Evolutionary conservation across 2,888 invertebrate genomes (phyloP).

Genomic region (Tetrapedia diversipes): DNA sequence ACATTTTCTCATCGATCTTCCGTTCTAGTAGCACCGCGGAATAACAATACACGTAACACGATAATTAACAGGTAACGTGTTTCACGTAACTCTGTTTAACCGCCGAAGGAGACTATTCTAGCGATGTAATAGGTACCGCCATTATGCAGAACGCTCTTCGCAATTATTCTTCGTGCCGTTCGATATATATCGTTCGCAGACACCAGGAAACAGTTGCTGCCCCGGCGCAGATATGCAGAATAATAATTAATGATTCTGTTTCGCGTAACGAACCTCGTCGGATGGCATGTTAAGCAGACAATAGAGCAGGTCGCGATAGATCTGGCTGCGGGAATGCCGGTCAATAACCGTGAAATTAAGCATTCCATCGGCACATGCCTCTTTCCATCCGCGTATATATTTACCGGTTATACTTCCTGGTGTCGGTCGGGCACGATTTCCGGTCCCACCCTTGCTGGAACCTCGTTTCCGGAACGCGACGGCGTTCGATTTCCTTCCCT

Average conservation of each 20-base stretch:
- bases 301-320: conserved; percentile 64
- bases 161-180: too few relatives aligned
- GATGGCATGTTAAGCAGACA: conserved; percentile 49
- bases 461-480: conserved; percentile 55
- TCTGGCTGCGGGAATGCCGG: conserved; percentile 60
- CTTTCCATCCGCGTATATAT: conserved; percentile 68
- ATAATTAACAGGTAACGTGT: too few relatives aligned
- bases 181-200: neutral
- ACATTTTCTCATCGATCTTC: too few relatives aligned
- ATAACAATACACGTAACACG: too few relatives aligned
- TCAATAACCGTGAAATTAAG: conserved; percentile 68
- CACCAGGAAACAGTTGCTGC: neutral
- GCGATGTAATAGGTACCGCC: too few relatives aligned
- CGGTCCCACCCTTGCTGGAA: conserved; percentile 60
- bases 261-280: conserved; percentile 36
- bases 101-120: too few relatives aligned
- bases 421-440: conserved; percentile 63
- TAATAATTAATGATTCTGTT: conserved; percentile 52
- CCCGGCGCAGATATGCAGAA: conserved; percentile 12
- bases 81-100: too few relatives aligned
- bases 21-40: too few relatives aligned
- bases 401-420: conserved; percentile 72
- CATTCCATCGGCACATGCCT: conserved; percentile 63
- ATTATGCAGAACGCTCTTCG: too few relatives aligned
- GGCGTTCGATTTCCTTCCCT: conserved; percentile 40